Base-by-base conservation (phyloP, 2,888 invertebrate species). In the Clanis bilineata region DNA sequence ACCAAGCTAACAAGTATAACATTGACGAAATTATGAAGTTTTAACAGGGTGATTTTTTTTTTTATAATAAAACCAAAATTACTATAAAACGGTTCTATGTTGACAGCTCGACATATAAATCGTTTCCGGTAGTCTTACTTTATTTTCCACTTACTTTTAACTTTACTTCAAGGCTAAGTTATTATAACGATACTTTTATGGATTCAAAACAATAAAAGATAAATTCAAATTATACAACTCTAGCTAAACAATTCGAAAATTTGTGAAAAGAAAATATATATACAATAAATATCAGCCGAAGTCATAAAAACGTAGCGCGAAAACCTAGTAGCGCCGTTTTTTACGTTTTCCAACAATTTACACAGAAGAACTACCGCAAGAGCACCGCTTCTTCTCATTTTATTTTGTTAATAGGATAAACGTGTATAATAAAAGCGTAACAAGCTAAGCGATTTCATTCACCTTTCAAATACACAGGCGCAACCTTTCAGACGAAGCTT, bases 391-490 rank as follows among this genome's bases (percentile, higher is more conserved):
- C 51, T 51, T 51, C 18, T 32, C 32, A 32, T 32, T 32, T 51
- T 18, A 51, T 32, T 32, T 51, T 51, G 18, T 51, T 51, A 47
- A 28, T 47, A 51, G 51, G 18, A 51, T 51, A 32, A 51, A 51
- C 51, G 28, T 51, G 32, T 32, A 32, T 51, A 23, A 44, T 44
- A 51, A 51, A 56, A 61, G 62, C 62, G 62, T 63, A 62, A 47
- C 59, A 51, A 56, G 54, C 41, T 51, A 32, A 75, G 80, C 59
- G 59, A 59, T 56, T 58, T 79, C 79, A 74, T 83, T 80, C 78
- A 79, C 82, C 85, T 82, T 77, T 79, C 76, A 64, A 67, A 65
- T 66, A 62, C 67, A 72, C 68, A 72, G 22, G 43, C 43, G 23
- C 67, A 72, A 70, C 70, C 64, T 73, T 79, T 72, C 75, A 71